phyloP scores from a whole-genome alignment of 2,113 vertebrate species.

The Rhadina sibilatrix region DNA sequence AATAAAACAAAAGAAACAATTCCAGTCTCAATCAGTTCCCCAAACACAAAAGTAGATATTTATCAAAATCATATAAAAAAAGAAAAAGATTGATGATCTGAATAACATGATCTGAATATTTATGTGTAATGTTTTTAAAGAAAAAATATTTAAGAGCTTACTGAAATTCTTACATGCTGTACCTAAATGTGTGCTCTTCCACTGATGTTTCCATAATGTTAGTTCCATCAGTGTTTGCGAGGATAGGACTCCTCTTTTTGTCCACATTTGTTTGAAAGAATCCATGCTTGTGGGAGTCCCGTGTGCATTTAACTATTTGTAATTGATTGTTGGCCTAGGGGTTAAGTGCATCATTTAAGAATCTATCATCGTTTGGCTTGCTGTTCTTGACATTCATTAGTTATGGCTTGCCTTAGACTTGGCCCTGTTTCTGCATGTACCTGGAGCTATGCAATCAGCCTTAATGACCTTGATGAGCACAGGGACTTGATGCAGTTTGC shows the following conservation, averaged over 20 bases:
- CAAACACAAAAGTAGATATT: neutral
- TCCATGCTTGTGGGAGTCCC: rapidly evolving
- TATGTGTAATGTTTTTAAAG: neutral
- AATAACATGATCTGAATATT: neutral
- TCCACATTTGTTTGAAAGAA: neutral
- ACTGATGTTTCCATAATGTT: neutral
- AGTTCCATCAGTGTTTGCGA: neutral
- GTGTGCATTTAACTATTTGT: neutral
- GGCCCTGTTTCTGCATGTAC: neutral
- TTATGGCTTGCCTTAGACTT: neutral
- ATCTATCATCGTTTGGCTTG: neutral
- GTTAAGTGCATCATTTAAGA: conserved; percentile 29
- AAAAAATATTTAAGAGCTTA: neutral
- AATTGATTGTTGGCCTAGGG: neutral
- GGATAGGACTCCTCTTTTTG: neutral
- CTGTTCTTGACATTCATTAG: neutral
- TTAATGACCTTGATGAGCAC: neutral
- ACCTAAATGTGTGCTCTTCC: neutral
- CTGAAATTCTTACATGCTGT: neutral
- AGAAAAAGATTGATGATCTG: neutral
- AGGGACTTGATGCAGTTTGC: neutral
- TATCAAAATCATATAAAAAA: neutral
- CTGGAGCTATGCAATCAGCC: neutral
- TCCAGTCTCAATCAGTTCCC: neutral
- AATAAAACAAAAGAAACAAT: neutral